Percentiles rank a stretch among this genome's conserved stretches.
phyloP scores from a whole-genome alignment of 1,140 invertebrate species.

The Heliconius hermathena region DNA sequence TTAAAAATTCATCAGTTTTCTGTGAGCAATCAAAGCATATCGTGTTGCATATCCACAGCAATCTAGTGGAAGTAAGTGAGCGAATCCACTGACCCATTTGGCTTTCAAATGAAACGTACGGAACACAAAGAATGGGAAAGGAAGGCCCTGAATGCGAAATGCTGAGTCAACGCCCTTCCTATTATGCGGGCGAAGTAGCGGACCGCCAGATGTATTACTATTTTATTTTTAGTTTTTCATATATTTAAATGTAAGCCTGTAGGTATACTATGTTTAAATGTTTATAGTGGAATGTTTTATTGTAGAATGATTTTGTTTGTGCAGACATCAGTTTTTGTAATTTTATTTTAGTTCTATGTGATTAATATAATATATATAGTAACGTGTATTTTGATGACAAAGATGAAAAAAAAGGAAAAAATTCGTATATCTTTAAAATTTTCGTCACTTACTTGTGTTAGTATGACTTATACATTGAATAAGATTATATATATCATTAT shows the following conservation, averaged over 20 bases:
- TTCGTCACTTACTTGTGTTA: too few relatives aligned
- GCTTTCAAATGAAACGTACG: slow-evolving; percentile 70
- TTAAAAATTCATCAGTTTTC: slow-evolving; percentile 17
- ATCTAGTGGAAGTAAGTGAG: slow-evolving; percentile 51
- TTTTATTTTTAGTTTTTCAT: slow-evolving; percentile 33
- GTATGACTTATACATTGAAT: too few relatives aligned
- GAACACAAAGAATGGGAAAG: slow-evolving; percentile 66
- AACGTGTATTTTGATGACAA: too few relatives aligned
- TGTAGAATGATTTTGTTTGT: not conserved
- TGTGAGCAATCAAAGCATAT: slow-evolving; percentile 32
- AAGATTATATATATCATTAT: too few relatives aligned
- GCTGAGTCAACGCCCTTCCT: slow-evolving; percentile 60
- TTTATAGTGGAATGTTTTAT: not conserved
- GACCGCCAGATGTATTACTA: slow-evolving; percentile 35
- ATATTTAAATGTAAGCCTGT: slow-evolving; percentile 12
- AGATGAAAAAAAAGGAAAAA: too few relatives aligned
- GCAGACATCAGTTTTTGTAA: not conserved
- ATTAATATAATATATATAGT: too few relatives aligned
- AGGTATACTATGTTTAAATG: not conserved
- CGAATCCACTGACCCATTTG: slow-evolving; percentile 68
- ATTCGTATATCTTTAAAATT: too few relatives aligned
- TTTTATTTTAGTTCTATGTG: too few relatives aligned
- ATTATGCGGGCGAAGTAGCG: slow-evolving; percentile 50
- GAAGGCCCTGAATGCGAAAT: slow-evolving; percentile 64
- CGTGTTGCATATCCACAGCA: slow-evolving; percentile 41